phyloP scores from a whole-genome alignment of 1,140 invertebrate genomes.

The Platyscapa corneri region DNA sequence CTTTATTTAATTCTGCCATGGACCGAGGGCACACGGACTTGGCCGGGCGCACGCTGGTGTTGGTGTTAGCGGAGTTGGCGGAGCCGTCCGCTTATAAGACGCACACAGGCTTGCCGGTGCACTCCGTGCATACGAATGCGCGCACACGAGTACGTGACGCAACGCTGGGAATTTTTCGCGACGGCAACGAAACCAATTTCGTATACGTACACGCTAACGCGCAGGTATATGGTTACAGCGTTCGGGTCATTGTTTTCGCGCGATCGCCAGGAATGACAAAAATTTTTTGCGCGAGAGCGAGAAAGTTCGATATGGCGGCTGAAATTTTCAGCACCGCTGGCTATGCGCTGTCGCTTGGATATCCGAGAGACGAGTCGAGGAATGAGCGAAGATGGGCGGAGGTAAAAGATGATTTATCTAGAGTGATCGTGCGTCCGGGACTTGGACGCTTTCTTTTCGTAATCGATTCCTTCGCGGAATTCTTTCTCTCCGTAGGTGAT shows the following conservation, averaged over 20 bases:
- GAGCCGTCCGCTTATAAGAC: not conserved
- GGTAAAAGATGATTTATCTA: conserved; percentile 32
- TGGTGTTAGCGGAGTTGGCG: too few species aligned
- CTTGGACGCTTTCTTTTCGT: conserved; percentile 16
- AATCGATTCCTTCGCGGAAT: conserved; percentile 36
- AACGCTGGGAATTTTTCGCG: conserved; percentile 37
- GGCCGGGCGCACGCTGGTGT: too few species aligned
- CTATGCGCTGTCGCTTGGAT: not conserved
- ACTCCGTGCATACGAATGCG: not conserved
- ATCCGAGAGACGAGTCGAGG: not conserved
- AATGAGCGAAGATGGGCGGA: not conserved
- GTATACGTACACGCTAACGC: not conserved
- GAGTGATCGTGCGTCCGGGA: not conserved
- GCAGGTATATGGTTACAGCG: not conserved
- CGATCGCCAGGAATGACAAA: conserved; percentile 32
- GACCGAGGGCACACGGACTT: not conserved
- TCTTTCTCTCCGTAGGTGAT: conserved; percentile 47
- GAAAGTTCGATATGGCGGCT: not conserved
- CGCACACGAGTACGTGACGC: conserved; percentile 27
- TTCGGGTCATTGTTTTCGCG: conserved; percentile 25
- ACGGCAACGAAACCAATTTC: not conserved
- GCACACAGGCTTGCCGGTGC: not conserved
- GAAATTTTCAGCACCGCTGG: conserved; percentile 1
- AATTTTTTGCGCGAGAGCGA: not conserved
- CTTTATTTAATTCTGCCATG: not conserved